phyloP scores from a whole-genome alignment of 2,888 invertebrate genomes.

The Conistra vaccinii region DNA sequence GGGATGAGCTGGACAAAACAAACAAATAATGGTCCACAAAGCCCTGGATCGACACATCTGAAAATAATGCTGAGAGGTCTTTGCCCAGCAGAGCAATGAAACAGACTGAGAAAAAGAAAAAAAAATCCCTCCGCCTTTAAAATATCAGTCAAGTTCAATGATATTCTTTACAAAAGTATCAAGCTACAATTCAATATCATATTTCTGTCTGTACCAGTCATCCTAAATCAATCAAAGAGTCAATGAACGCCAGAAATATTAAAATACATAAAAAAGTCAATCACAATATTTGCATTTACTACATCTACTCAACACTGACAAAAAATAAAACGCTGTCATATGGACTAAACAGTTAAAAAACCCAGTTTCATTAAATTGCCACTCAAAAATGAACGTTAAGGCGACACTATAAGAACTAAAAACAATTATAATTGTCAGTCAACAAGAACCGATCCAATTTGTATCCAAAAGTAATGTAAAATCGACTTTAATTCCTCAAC shows the following conservation, averaged over 20 bases:
- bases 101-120: too few relatives aligned
- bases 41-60: too few relatives aligned
- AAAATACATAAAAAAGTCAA: constrained; percentile 29
- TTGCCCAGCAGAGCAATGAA: too few relatives aligned
- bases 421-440: not conserved
- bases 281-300: constrained; percentile 39
- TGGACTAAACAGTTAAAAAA: constrained; percentile 1
- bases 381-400: constrained; percentile 3
- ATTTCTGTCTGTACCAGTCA: not conserved
- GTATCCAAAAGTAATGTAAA: not conserved
- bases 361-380: not conserved
- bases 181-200: not conserved
- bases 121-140: not conserved
- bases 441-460: constrained; percentile 8
- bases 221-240: constrained; percentile 29
- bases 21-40: too few relatives aligned
- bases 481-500: constrained; percentile 13
- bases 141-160: not conserved
- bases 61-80: too few relatives aligned
- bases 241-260: constrained; percentile 32
- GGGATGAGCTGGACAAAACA: too few relatives aligned
- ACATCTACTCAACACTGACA: not conserved
- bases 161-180: not conserved
- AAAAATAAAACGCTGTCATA: constrained; percentile 23
- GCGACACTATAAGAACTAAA: not conserved